Percentiles rank a stretch among this genome's conserved stretches.
Evolutionary conservation across 1,140 invertebrate genomes (phyloP).

Genomic region (Rhizoglyphus robini): DNA sequence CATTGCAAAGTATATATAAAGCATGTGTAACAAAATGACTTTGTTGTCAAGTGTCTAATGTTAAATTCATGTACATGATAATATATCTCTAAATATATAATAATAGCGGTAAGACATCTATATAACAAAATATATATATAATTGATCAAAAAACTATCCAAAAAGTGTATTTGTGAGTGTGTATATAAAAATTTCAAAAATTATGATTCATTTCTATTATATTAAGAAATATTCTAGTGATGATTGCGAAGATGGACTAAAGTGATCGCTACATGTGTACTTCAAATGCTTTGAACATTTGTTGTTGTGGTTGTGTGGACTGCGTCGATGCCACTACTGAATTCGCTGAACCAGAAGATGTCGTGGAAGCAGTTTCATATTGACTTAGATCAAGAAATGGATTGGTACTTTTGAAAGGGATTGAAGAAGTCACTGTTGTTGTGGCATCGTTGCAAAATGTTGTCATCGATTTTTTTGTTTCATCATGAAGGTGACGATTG

Average conservation of each 20-base stretch:
- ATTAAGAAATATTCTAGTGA: no score
- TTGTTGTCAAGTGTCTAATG: no score
- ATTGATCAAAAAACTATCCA: no score
- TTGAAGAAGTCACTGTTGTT: slow-evolving; percentile 35
- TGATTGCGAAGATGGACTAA: neutral
- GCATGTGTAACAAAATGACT: no score
- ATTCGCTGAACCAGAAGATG: neutral
- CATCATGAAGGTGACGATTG: slow-evolving; percentile 28
- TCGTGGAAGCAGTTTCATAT: neutral
- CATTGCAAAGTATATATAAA: no score
- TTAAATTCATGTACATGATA: no score
- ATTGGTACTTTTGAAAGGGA: slow-evolving; percentile 18
- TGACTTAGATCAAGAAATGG: slow-evolving; percentile 19
- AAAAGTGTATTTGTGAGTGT: no score
- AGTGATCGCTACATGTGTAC: slow-evolving; percentile 39
- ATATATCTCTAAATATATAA: slow-evolving; percentile 6
- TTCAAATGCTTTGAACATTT: slow-evolving; percentile 41
- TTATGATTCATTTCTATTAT: no score
- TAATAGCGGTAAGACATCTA: neutral
- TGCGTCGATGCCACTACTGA: neutral
- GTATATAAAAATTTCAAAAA: neutral
- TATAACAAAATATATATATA: no score
- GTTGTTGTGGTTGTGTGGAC: neutral
- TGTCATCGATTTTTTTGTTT: neutral
- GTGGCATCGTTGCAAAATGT: slow-evolving; percentile 30